Evolutionary conservation across 1,140 invertebrate genomes (phyloP).

Genomic region (Drosophila saltans): DNA sequence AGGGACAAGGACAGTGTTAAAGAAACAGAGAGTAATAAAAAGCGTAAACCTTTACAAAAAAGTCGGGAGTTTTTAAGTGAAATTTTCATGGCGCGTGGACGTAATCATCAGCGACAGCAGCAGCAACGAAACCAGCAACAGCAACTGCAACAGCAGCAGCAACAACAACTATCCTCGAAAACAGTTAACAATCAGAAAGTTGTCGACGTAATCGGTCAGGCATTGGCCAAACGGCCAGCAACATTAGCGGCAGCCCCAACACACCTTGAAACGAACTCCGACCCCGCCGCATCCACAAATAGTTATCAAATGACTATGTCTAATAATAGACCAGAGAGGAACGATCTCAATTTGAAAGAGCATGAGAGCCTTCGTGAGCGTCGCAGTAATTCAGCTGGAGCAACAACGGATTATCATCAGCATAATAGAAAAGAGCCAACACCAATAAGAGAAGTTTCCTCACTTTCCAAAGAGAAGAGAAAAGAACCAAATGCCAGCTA

Average conservation of each 20-base stretch:
- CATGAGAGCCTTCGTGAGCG: conserved; percentile 34
- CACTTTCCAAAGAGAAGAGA: conserved; percentile 27
- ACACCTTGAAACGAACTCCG: conserved; percentile 83
- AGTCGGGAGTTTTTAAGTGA: conserved; percentile 76
- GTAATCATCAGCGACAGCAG: conserved; percentile 75
- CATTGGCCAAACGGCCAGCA: conserved; percentile 13
- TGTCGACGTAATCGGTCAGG: conserved; percentile 61
- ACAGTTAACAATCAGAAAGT: conserved; percentile 36
- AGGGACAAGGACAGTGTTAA: conserved; percentile 14
- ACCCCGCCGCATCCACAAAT: conserved; percentile 78
- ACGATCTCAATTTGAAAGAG: conserved; percentile 36
- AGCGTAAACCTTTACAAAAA: conserved; percentile 66
- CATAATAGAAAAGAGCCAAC: conserved; percentile 22
- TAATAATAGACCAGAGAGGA: conserved; percentile 74
- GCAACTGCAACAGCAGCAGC: conserved; percentile 42
- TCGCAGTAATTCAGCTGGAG: conserved; percentile 72
- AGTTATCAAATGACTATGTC: conserved; percentile 83
- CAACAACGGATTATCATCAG: conserved; percentile 18
- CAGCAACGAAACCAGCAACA: conserved; percentile 44
- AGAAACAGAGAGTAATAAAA: conserved; percentile 34
- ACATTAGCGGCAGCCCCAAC: conserved; percentile 39
- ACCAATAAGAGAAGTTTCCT: conserved; percentile 9
- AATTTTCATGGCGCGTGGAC: conserved; percentile 82
- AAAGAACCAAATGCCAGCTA: background rate
- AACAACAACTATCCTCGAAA: conserved; percentile 39